These are phyloP conservation scores for Clusia tigrina DNA, from an alignment of 2,888 invertebrate species.

Conservation along the genomic window DNA sequence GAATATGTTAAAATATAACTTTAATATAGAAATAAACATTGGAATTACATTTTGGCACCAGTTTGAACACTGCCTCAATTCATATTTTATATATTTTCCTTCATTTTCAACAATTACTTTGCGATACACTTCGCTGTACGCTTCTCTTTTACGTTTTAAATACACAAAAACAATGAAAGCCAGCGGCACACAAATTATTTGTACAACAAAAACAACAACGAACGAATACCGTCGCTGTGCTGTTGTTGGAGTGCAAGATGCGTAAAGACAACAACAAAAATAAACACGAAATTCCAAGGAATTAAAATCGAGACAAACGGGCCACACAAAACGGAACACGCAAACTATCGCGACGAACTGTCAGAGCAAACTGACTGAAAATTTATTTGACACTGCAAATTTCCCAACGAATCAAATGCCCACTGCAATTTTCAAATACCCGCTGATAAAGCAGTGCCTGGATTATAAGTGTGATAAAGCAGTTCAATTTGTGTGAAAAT, in stretches of 20 bases:
- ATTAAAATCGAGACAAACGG: no score
- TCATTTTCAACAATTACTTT: neutral
- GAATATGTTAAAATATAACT: neutral
- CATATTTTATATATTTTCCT: neutral
- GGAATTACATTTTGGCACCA: conserved; percentile 8
- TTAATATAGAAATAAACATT: no score
- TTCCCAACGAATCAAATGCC: no score
- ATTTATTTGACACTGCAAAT: no score
- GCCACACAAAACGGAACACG: no score
- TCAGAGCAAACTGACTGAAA: no score
- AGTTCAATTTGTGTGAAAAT: no score
- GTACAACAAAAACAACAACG: neutral
- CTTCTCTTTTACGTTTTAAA: neutral
- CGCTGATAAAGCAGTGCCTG: no score
- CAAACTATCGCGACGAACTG: no score
- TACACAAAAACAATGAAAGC: neutral
- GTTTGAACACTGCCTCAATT: neutral
- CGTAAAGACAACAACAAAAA: neutral
- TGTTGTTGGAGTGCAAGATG: neutral
- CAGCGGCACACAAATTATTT: neutral
- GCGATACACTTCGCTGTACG: neutral
- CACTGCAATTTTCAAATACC: no score
- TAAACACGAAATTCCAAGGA: conserved; percentile 1
- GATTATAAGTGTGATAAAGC: no score
- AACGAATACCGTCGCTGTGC: neutral